Evolutionary conservation across 35 echinoderm and acorn worm species (phyloP), one percentile per base, ranked within the genome.

Genomic region (Apostichopus japonicus): DNA sequence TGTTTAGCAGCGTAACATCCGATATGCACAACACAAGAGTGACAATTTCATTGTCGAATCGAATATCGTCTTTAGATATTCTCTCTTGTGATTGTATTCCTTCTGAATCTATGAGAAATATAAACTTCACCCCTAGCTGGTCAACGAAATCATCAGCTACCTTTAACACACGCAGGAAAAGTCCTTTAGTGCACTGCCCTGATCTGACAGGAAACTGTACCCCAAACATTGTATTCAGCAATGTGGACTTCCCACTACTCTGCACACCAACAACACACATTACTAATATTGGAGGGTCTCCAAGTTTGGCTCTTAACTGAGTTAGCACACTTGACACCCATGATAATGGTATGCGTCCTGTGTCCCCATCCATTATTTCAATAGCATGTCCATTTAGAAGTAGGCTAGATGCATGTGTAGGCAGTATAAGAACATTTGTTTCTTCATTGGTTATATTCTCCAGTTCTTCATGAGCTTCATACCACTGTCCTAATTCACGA

Each of bases 301-400:
- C 61, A 9, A 88, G 58, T 23, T 71, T 44, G 33, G 25, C 25
- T 88, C 8, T 61, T 14, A 88, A 11, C 1, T 58, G 10, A 65
- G 6, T 56, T 4, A 88, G 16, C 15, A 88, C 86, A 72, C 44
- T 53, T 23, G 62, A 13, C 9, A 88, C 86, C 86, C 86, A 88
- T 13, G 86, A 63, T 44, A 88, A 71, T 4, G 86, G 86, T 8
- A 88, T 33, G 14, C 65, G n/a, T 6, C 86, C 86, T 16, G 65
- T 73, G 16, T 88, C 86, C 8, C 86, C 86, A 24, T 88, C 86
- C 86, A 88, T 88, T 9, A 88, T 70, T 88, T 88, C 86, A 53
- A 88, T 23, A 5, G 86, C 22, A 73, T 88, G 62, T 10, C 56
- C 62, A 71, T 88, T 51, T 6, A 71, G 5, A 21, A 88, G 44